These are phyloP conservation scores for Hyalella azteca DNA, from an alignment of 2,888 invertebrate genomes.

Conservation along the genomic window DNA sequence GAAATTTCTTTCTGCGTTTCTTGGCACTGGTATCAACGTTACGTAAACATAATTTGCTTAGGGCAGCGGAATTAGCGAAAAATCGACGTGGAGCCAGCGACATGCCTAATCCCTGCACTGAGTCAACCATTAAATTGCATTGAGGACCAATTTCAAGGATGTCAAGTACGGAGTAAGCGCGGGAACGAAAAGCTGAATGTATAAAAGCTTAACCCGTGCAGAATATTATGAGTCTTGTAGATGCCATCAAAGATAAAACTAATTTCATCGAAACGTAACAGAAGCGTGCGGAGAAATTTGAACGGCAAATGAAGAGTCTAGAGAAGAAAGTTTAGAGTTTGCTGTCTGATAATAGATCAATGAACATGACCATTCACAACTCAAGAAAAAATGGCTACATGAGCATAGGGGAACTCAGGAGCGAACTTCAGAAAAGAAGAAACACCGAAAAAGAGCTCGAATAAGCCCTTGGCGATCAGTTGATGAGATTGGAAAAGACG, in stretches of 20 bases:
- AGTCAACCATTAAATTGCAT: neutral
- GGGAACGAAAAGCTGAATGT: neutral
- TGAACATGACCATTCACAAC: neutral
- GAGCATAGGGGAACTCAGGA: neutral
- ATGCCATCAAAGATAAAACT: neutral
- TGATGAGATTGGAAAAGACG: neutral
- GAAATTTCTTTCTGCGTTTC: no score
- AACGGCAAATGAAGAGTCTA: neutral
- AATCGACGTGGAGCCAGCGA: neutral
- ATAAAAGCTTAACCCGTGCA: neutral
- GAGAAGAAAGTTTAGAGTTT: neutral
- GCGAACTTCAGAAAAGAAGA: neutral
- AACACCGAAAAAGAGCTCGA: neutral
- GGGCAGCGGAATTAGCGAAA: neutral
- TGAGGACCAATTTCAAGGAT: neutral
- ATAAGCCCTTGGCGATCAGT: neutral
- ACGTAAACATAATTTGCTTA: no score
- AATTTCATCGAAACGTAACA: neutral
- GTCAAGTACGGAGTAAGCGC: neutral
- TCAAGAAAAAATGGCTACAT: neutral
- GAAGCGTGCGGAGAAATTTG: neutral
- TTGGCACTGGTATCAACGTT: no score
- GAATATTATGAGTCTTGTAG: neutral
- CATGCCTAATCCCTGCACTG: no score
- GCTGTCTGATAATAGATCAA: neutral